Percentiles rank a stretch among this genome's conserved stretches.
phyloP scores from a whole-genome alignment of 2,113 vertebrate genomes.

The Sphaerodactylus townsendi region DNA sequence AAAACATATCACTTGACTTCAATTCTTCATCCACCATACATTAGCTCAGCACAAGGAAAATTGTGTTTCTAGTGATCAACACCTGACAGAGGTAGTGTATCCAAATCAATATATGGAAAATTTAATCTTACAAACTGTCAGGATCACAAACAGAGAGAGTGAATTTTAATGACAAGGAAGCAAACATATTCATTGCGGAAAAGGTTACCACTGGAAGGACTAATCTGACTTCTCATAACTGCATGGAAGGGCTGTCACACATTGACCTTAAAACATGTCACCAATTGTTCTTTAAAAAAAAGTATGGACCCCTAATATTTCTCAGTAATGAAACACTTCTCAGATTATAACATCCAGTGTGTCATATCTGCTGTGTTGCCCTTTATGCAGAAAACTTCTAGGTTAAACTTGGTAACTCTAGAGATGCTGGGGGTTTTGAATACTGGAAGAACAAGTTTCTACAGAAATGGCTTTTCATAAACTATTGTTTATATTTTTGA shows the following conservation, averaged over 20 bases:
- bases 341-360: slow-evolving; percentile 47
- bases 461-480: neutral
- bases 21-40: slow-evolving; percentile 14
- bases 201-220: slow-evolving; percentile 63
- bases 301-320: slow-evolving; percentile 43
- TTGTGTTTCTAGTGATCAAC: slow-evolving; percentile 61
- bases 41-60: slow-evolving; percentile 45
- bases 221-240: slow-evolving; percentile 52
- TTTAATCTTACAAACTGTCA: slow-evolving; percentile 65
- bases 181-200: slow-evolving; percentile 59
- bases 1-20: slow-evolving; percentile 16
- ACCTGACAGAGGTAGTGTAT: slow-evolving; percentile 49
- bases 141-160: slow-evolving; percentile 60
- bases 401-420: slow-evolving; percentile 21
- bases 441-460: slow-evolving; percentile 3
- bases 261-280: slow-evolving; percentile 47
- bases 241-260: slow-evolving; percentile 33
- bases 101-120: slow-evolving; percentile 52
- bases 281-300: slow-evolving; percentile 33
- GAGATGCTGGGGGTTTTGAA: slow-evolving; percentile 32
- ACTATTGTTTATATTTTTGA: neutral
- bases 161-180: slow-evolving; percentile 67
- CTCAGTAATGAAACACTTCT: slow-evolving; percentile 49
- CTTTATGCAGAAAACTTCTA: slow-evolving; percentile 48
- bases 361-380: slow-evolving; percentile 53